phyloP scores from a whole-genome alignment of 2,888 invertebrate genomes.

The Campaea margaritaria region DNA sequence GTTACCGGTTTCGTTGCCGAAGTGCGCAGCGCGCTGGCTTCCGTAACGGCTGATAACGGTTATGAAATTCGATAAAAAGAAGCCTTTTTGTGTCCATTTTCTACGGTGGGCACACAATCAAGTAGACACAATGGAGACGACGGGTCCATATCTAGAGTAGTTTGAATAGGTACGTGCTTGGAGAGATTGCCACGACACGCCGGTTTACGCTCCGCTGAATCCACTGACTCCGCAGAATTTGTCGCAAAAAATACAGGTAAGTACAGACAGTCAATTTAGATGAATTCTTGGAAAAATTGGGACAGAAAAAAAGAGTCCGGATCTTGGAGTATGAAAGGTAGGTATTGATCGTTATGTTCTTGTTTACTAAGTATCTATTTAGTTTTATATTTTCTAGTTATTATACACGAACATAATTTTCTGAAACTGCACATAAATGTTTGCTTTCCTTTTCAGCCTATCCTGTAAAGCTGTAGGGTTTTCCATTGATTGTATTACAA shows the following conservation, averaged over 20 bases:
- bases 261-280: constrained; percentile 2
- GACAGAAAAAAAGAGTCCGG: constrained; percentile 9
- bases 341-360: too few relatives aligned
- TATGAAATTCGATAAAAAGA: constrained; percentile 63
- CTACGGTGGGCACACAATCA: constrained; percentile 61
- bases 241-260: constrained; percentile 7
- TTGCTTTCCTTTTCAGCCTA: too few relatives aligned
- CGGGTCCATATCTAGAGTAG: constrained; percentile 16
- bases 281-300: constrained; percentile 18
- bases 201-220: constrained; percentile 49
- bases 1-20: constrained; percentile 25
- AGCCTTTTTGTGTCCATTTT: constrained; percentile 52
- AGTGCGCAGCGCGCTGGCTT: constrained; percentile 41
- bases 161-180: constrained; percentile 52
- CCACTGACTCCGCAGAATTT: constrained; percentile 36
- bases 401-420: too few relatives aligned
- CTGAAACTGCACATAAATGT: too few relatives aligned
- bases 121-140: constrained; percentile 47
- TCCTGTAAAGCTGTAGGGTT: too few relatives aligned
- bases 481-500: too few relatives aligned
- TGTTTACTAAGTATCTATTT: too few relatives aligned
- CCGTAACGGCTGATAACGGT: constrained; percentile 63
- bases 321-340: too few relatives aligned
- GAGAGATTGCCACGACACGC: constrained; percentile 42
- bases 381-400: too few relatives aligned